Evolutionary conservation across 2,797 vertebrate species (phyloP), one percentile per base, ranked within the genome.

Genomic region (Manis pentadactyla): DNA sequence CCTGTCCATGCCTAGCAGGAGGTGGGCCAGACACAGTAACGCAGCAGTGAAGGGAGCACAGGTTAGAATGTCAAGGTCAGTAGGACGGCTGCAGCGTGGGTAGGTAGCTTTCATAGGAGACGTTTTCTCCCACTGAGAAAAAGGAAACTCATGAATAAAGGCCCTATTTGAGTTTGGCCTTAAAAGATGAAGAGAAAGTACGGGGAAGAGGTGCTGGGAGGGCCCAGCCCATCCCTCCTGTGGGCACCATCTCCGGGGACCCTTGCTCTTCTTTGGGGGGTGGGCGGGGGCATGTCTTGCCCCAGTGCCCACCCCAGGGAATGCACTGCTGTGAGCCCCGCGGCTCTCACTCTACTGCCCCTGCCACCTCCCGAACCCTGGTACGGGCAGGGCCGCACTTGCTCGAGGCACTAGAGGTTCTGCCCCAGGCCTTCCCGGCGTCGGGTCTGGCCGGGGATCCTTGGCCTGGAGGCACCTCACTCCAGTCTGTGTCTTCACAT

Each of bases 401-500:
- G 29, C 57, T 63, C 13, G 59, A 27, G 34, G 68, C 39, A 29
- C 7, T 3, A 6, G 17, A 2, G 27, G 29, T 0, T 5, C 19
- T 9, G 18, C 17, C 18, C 19, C 1, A 1, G 6, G 10, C 37
- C 51, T 5, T 51, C 37, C 46, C 17, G 23, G 15, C 21, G 4
- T n/a, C 74, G 2, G 31, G 23, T 0, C 23, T 19, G 6, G 1
- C n/a, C 27, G 37, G 59, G 55, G 1, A 8, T 25, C 29, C 18
- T 17, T 27, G 34, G 39, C 9, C 4, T 2, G 19, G 4, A 1
- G 82, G 23, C 0, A 0, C 21, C 0, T 3, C 3, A 0, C 23
- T 21, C 5, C 11, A 7, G 3, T 51, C 51, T 86, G 61, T n/a
- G 37, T 10, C 27, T 21, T 11, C 29, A 1, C 0, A 0, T 1